Evolutionary conservation across 2,797 vertebrate genomes (phyloP).

Genomic region (Adelosebastes latens): DNA sequence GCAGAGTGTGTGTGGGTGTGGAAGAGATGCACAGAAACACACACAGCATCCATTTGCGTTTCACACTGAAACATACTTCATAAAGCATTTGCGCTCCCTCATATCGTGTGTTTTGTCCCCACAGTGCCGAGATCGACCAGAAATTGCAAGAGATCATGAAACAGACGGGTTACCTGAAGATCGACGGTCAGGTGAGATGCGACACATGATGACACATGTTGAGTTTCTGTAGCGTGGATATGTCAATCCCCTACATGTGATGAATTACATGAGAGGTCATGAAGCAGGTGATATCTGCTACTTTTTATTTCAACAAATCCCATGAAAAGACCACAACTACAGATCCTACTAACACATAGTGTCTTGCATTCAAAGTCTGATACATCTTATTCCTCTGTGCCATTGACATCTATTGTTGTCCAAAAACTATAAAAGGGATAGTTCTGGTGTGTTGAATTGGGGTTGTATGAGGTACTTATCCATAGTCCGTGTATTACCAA

Average conservation of each 20-base stretch:
- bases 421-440: background rate
- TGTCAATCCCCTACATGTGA: background rate
- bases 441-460: too few species aligned
- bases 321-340: background rate
- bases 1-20: background rate
- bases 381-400: background rate
- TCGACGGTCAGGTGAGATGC: conserved; percentile 90
- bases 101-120: background rate
- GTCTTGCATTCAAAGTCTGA: background rate
- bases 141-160: conserved; percentile 97
- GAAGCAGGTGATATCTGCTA: background rate
- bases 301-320: background rate
- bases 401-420: background rate
- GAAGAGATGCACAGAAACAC: background rate
- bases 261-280: background rate
- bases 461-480: too few species aligned
- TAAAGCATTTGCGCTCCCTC: background rate
- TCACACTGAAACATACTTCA: background rate
- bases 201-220: background rate
- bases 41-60: background rate
- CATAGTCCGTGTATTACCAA: too few species aligned
- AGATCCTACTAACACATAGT: background rate
- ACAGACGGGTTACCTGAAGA: conserved; percentile 94
- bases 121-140: conserved; percentile 94
- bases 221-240: background rate